Conservation (phyloP, 1,140 invertebrate species). For the Phthorimaea operculella region DNA sequence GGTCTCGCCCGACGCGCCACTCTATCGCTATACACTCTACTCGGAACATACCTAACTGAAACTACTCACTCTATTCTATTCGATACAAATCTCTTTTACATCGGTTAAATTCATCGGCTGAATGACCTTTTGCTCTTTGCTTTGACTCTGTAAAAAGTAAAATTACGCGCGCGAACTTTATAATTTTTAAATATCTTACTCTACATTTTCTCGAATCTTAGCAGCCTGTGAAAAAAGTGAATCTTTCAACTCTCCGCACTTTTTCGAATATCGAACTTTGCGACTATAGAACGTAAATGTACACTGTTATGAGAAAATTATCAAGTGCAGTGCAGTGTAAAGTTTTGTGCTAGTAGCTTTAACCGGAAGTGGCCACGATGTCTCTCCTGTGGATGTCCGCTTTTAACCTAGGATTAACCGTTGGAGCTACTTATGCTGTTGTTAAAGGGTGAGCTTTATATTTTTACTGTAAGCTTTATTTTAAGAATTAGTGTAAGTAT, state of each 20-base stretch:
- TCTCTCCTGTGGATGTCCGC: slow-evolving; percentile 68
- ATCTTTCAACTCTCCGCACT: too few relatives aligned
- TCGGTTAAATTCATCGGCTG: neutral
- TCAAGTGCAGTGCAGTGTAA: slow-evolving; percentile 18
- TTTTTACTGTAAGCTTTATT: neutral
- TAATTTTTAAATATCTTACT: neutral
- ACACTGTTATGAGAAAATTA: slow-evolving; percentile 12
- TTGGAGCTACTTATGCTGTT: slow-evolving; percentile 67
- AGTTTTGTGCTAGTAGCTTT: slow-evolving; percentile 8
- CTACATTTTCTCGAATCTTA: neutral
- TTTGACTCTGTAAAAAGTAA: too few relatives aligned
- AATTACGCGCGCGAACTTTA: neutral
- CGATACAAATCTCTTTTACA: neutral
- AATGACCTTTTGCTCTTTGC: neutral
- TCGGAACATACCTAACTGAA: slow-evolving; percentile 7
- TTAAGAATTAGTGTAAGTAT: too few relatives aligned
- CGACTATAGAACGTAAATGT: slow-evolving; percentile 5
- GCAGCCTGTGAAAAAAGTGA: too few relatives aligned
- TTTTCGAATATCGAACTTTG: neutral
- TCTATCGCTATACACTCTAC: slow-evolving; percentile 27
- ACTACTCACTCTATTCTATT: slow-evolving; percentile 9
- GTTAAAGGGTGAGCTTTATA: slow-evolving; percentile 63
- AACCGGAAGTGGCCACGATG: slow-evolving; percentile 41
- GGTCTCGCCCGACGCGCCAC: slow-evolving; percentile 24
- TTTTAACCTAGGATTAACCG: slow-evolving; percentile 69